Conservation (phyloP, 2,888 invertebrate species). For the Gnatocerus cornutus region DNA sequence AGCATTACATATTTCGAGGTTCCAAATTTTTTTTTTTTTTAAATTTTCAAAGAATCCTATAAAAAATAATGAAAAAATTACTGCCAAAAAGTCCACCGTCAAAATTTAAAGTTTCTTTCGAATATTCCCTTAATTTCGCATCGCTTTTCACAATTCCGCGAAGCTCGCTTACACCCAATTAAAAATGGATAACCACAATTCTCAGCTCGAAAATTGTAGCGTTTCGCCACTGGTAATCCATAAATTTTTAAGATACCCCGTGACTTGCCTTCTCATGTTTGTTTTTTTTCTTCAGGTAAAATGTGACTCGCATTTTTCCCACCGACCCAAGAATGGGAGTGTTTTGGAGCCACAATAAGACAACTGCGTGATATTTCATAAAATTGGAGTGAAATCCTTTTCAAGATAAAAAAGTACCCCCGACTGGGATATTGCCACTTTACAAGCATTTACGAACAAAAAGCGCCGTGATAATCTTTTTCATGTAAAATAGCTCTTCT, state of each 20-base stretch:
- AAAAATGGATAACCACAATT: too few relatives aligned
- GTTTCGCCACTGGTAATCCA: too few relatives aligned
- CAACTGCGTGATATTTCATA: slow-evolving; percentile 39
- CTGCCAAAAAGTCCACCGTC: too few relatives aligned
- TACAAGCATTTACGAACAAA: slow-evolving; percentile 49
- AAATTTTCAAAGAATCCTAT: too few relatives aligned
- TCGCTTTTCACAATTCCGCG: too few relatives aligned
- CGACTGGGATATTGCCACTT: slow-evolving; percentile 49
- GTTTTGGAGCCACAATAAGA: slow-evolving; percentile 29
- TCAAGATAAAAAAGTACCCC: slow-evolving; percentile 35
- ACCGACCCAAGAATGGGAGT: slow-evolving; percentile 6
- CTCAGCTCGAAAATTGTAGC: too few relatives aligned
- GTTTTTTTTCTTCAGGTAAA: slow-evolving; percentile 44
- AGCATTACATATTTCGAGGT: too few relatives aligned
- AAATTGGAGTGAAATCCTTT: slow-evolving; percentile 35
- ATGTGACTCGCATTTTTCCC: slow-evolving; percentile 38
- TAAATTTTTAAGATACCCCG: slow-evolving; percentile 3
- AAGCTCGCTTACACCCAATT: too few relatives aligned
- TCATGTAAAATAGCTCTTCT: slow-evolving; percentile 46
- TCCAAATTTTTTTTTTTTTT: too few relatives aligned
- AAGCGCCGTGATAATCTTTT: slow-evolving; percentile 47
- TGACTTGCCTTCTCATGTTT: slow-evolving; percentile 44
- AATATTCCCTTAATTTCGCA: too few relatives aligned
- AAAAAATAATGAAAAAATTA: too few relatives aligned
- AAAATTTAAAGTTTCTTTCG: too few relatives aligned